Conservation (phyloP, 2,797 vertebrate genomes). For the Ispidina picta region DNA sequence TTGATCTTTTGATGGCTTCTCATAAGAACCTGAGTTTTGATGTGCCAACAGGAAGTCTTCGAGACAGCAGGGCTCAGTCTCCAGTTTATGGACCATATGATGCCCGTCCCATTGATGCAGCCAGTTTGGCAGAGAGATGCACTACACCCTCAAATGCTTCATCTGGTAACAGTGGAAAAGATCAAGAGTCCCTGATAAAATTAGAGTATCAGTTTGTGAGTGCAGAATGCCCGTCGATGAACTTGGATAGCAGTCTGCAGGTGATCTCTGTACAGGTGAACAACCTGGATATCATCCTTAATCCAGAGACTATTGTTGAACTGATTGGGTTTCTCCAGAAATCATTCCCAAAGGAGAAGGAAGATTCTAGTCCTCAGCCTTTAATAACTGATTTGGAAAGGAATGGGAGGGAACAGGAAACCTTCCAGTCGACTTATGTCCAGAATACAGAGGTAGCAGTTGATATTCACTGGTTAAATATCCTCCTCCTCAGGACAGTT, state of each 20-base stretch:
- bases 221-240: constrained; percentile 96
- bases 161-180: constrained; percentile 67
- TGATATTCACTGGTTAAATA: constrained; percentile 94
- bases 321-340: constrained; percentile 96
- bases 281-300: constrained; percentile 96
- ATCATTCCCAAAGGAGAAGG: constrained; percentile 94
- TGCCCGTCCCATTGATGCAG: neutral
- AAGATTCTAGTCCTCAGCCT: constrained; percentile 76
- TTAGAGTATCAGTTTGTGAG: constrained; percentile 98
- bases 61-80: constrained; percentile 90
- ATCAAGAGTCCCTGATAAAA: constrained; percentile 93
- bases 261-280: constrained; percentile 94
- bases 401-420: constrained; percentile 77
- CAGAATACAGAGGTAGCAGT: constrained; percentile 94
- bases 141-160: constrained; percentile 67
- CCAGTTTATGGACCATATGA: constrained; percentile 76
- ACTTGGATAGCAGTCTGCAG: constrained; percentile 92
- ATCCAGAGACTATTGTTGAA: constrained; percentile 97
- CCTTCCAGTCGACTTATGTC: constrained; percentile 88
- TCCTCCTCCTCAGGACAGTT: constrained; percentile 92
- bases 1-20: constrained; percentile 96
- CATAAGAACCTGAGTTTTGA: constrained; percentile 97
- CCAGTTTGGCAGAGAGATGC: constrained; percentile 58
- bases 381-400: constrained; percentile 74
- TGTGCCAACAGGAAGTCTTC: constrained; percentile 91